phyloP scores from a whole-genome alignment of 2,888 invertebrate species.

The Fragum sueziense region DNA sequence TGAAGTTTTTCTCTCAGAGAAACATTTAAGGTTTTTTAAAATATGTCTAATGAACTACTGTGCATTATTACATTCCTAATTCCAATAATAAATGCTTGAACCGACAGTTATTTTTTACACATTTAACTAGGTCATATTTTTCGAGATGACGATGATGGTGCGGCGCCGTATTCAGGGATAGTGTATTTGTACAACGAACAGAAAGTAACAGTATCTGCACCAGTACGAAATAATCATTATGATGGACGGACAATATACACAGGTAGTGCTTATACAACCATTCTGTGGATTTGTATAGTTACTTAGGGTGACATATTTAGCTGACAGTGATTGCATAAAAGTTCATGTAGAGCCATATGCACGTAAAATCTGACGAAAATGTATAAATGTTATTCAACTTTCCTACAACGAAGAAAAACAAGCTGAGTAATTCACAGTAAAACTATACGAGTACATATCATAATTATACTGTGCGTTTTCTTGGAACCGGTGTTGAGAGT shows the following conservation, averaged over 20 bases:
- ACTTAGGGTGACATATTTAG: neutral
- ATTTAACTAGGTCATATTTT: neutral
- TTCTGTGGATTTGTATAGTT: neutral
- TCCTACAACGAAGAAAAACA: neutral
- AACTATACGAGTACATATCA: neutral
- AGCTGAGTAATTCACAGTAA: neutral
- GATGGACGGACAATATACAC: constrained; percentile 6
- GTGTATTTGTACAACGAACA: constrained; percentile 16
- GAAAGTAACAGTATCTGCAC: neutral
- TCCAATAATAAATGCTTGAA: too few species aligned
- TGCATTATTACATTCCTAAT: too few species aligned
- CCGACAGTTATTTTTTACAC: too few species aligned
- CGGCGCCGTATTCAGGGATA: neutral
- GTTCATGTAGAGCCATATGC: neutral
- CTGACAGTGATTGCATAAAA: neutral
- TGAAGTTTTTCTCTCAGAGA: too few species aligned
- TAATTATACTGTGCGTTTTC: too few species aligned
- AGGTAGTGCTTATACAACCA: constrained; percentile 6
- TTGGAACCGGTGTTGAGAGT: too few species aligned
- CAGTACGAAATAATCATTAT: neutral
- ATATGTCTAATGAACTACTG: too few species aligned
- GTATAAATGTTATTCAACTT: neutral
- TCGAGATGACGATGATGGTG: constrained; percentile 17
- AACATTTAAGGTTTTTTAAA: too few species aligned
- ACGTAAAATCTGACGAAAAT: neutral